Conservation (phyloP, 2,113 vertebrate genomes). For the Myotis lucifugus region DNA sequence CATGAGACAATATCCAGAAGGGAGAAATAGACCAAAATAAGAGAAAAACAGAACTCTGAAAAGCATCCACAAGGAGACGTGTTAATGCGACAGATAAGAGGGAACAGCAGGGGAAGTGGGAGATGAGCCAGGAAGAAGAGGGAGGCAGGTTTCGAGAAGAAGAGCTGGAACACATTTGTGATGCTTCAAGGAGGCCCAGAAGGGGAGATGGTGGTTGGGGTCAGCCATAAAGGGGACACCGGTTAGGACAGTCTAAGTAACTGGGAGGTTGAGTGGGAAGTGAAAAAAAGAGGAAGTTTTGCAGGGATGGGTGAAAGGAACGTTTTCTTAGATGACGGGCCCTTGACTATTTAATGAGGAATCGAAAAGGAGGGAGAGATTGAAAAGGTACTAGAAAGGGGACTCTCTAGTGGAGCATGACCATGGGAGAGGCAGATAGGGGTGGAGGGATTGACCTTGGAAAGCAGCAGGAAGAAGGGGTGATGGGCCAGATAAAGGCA, state of each 20-base stretch:
- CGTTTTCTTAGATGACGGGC: background rate
- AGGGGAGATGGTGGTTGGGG: background rate
- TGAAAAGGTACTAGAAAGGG: background rate
- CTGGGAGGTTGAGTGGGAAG: background rate
- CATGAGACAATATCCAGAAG: background rate
- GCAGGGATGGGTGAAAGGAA: background rate
- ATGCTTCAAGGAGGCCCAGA: background rate
- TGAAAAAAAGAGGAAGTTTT: background rate
- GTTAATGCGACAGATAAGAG: background rate
- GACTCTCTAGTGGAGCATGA: background rate
- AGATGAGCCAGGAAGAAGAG: background rate
- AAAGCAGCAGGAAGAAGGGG: background rate
- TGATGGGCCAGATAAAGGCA: background rate
- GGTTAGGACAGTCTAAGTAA: background rate
- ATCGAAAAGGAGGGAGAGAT: background rate
- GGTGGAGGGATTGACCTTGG: background rate
- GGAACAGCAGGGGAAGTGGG: background rate
- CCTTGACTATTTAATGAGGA: background rate
- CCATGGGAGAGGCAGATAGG: background rate
- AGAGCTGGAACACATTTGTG: background rate
- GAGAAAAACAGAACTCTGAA: background rate
- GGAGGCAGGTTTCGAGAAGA: background rate
- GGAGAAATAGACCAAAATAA: background rate
- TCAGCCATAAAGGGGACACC: background rate
- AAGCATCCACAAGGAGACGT: background rate